Evolutionary conservation across 1,140 invertebrate genomes (phyloP), one percentile per base, ranked within the genome.

Genomic region (Drosophila lowei): DNA sequence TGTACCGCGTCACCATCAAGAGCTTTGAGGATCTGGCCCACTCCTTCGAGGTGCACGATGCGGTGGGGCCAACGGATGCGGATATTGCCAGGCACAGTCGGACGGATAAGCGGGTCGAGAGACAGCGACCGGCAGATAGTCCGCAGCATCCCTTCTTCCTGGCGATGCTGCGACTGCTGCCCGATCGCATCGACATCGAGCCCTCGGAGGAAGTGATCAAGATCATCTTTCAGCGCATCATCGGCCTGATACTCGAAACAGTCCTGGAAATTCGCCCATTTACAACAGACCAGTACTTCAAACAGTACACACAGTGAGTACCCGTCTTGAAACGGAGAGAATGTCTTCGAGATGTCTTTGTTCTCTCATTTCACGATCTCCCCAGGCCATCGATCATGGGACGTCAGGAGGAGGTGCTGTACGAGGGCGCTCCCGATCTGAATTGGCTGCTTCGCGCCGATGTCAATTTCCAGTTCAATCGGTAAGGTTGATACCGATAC

Each of bases 311-410:
- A 0, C 58, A 81, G 90, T 91, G 52, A 42, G 72, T 75, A 28
- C 3, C 2, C 7, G 4, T 25, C 23, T 25, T 25, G 5, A 5
- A 23, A 23, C 23, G 5, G 23, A 3, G 23, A 2, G 23, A 23
- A 23, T 23, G 3, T 23, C 2, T 23, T 23, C 3, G 23, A 23
- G 0, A 23, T 23, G 3, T 5, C 34, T 21, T 15, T 11, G 21
- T 13, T 23, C 43, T 34, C 28, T 25, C 13, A 15, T 11, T 46
- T 11, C 15, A 6, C 52, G 3, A n/a, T n/a, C 21, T 42, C 34
- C 25, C 1, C 18, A 94, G 94, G 56, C 94, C 94, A 1, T 93
- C 93, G 6, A 93, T 95, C 30, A 94, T 94, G 91, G 93, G 93
- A 52, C 93, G 93, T 42, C 92, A 94, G 91, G 93, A 94, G 79